These are phyloP conservation scores for Hydrozoanthus tunicans DNA, from an alignment of 64 coral and sea anemone genomes.

Conservation along the genomic window DNA sequence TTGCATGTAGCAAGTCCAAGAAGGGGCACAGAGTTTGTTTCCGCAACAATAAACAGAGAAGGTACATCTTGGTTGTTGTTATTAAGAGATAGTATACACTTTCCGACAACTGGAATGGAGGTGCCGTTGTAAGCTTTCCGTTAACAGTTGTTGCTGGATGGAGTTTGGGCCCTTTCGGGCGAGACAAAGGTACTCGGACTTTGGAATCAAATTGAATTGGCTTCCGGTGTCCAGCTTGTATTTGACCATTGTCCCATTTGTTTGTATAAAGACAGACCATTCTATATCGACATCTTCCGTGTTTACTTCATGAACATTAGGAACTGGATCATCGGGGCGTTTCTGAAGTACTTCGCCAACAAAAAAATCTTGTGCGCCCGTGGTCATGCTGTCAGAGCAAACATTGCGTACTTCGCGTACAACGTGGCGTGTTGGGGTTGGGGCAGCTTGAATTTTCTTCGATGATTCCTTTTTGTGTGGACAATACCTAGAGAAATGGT, in stretches of 20 bases:
- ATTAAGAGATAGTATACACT: constrained; percentile 19
- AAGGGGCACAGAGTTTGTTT: constrained; percentile 46
- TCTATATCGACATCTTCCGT: not conserved
- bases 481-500: constrained; percentile 8
- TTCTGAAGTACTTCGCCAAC: not conserved
- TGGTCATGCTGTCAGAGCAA: not conserved
- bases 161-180: not conserved
- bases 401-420: constrained; percentile 9
- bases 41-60: constrained; percentile 32
- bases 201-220: constrained; percentile 18
- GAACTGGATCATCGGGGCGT: not conserved
- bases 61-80: constrained; percentile 7
- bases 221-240: constrained; percentile 31
- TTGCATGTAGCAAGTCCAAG: too few species aligned
- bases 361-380: constrained; percentile 15
- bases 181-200: not conserved
- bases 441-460: not conserved
- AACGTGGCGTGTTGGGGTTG: not conserved
- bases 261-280: not conserved
- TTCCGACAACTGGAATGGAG: constrained; percentile 37
- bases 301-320: not conserved
- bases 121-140: constrained; percentile 31
- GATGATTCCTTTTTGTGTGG: not conserved
- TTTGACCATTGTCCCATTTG: not conserved
- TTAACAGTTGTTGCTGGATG: not conserved